Conservation (phyloP, 2,797 vertebrate genomes). For the Sternotherus odoratus region DNA sequence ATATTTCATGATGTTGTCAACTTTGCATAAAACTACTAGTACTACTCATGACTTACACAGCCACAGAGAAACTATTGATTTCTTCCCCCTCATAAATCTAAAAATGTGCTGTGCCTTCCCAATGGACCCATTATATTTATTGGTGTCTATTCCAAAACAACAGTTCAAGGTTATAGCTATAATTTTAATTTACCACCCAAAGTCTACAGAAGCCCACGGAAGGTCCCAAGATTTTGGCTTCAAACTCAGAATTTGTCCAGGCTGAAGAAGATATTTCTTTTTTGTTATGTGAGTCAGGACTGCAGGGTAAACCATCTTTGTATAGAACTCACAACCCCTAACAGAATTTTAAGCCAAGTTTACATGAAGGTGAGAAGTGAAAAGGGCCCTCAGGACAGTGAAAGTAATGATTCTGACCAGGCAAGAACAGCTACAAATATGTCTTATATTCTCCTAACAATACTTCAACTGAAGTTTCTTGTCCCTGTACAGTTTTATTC, state of each 20-base stretch:
- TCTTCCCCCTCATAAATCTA: conserved; percentile 87
- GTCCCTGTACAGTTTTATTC: neutral
- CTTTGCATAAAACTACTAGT: conserved; percentile 82
- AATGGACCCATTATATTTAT: conserved; percentile 88
- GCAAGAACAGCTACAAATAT: neutral
- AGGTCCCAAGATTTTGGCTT: conserved; percentile 17
- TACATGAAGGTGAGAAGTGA: neutral
- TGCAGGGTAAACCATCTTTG: neutral
- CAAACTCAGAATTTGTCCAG: conserved; percentile 16
- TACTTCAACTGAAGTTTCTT: neutral
- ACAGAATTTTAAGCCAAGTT: neutral
- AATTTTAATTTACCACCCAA: conserved; percentile 70
- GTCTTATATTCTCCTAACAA: neutral
- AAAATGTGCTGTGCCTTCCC: conserved; percentile 83
- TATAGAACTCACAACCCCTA: neutral
- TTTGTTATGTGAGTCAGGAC: neutral
- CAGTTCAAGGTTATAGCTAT: conserved; percentile 87
- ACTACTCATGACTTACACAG: conserved; percentile 82
- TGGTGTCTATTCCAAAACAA: conserved; percentile 86
- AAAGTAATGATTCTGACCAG: neutral
- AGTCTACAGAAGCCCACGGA: conserved; percentile 16
- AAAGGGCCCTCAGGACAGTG: neutral
- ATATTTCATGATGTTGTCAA: conserved; percentile 83
- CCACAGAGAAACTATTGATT: conserved; percentile 84
- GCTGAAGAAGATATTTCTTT: neutral